Evolutionary conservation across 2,797 vertebrate genomes (phyloP).

Genomic region (Aselliscus stoliczkanus): DNA sequence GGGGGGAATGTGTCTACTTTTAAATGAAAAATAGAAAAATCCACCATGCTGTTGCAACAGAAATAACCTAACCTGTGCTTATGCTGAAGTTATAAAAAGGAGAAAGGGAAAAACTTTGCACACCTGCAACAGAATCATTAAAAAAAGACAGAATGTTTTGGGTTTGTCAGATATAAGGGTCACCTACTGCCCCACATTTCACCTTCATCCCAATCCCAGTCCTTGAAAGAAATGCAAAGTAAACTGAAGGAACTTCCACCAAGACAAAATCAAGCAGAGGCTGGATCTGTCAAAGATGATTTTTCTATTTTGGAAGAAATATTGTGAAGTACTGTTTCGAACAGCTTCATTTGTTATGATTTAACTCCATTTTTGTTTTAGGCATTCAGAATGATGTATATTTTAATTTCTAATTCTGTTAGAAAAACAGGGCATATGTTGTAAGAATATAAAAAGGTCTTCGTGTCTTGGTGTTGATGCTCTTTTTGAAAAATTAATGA

Average conservation of each 20-base stretch:
- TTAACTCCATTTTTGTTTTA: not conserved
- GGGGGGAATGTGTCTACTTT: constrained; percentile 44
- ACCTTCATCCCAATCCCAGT: not conserved
- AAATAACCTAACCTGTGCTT: constrained; percentile 47
- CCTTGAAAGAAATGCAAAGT: constrained; percentile 12
- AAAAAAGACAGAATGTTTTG: constrained; percentile 37
- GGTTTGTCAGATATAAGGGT: constrained; percentile 27
- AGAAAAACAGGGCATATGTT: not conserved
- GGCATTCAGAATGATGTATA: not conserved
- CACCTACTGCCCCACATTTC: not conserved
- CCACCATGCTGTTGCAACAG: constrained; percentile 31
- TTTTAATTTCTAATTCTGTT: constrained; percentile 8
- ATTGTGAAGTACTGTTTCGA: not conserved
- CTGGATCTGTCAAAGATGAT: not conserved
- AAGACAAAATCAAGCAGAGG: constrained; percentile 5
- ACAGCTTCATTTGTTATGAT: not conserved
- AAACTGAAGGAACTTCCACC: not conserved
- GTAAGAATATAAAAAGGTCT: not conserved
- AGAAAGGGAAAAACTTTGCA: constrained; percentile 24
- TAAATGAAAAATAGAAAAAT: constrained; percentile 65
- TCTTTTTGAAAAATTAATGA: not conserved
- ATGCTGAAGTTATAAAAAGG: constrained; percentile 46
- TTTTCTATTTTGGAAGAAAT: constrained; percentile 11
- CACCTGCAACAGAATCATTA: constrained; percentile 53
- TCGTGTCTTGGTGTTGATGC: not conserved